A percentile compares a stretch with the other conserved stretches of the same genome.
Evolutionary conservation across 2,888 invertebrate species (phyloP).

Genomic region (Melanchra persicariae): DNA sequence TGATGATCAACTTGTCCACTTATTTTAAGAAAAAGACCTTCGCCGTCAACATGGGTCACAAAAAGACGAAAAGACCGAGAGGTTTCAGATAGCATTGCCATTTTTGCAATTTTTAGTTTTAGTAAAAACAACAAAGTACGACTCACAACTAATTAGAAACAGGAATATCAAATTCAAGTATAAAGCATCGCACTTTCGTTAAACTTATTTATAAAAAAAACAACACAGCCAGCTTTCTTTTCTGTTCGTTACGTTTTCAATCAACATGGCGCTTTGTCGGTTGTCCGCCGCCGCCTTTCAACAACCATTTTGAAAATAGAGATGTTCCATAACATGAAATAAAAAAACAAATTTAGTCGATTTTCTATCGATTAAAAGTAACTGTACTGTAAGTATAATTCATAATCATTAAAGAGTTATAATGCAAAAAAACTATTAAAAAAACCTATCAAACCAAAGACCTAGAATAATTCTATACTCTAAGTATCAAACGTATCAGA

Average conservation of each 20-base stretch:
- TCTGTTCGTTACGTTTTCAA: slow-evolving; percentile 87
- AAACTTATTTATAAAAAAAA: slow-evolving; percentile 73
- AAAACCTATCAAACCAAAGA: too few species aligned
- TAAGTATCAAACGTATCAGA: too few species aligned
- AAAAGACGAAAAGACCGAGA: slow-evolving; percentile 85
- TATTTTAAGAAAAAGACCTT: slow-evolving; percentile 93
- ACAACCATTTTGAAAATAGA: slow-evolving; percentile 58
- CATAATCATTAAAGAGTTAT: too few species aligned
- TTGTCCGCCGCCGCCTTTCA: slow-evolving; percentile 51
- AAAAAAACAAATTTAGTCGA: slow-evolving; percentile 27
- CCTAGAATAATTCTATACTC: too few species aligned
- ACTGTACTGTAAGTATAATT: too few species aligned
- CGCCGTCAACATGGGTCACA: slow-evolving; percentile 93
- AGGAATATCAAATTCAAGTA: slow-evolving; percentile 59
- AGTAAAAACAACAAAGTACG: slow-evolving; percentile 56
- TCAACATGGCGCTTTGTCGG: slow-evolving; percentile 80
- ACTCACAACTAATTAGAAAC: slow-evolving; percentile 75
- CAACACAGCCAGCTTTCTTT: slow-evolving; percentile 84
- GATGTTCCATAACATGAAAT: slow-evolving; percentile 10
- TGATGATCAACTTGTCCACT: slow-evolving; percentile 93
- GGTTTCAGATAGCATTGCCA: slow-evolving; percentile 82
- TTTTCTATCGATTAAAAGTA: too few species aligned
- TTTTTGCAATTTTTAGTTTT: slow-evolving; percentile 64
- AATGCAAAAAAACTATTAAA: too few species aligned
- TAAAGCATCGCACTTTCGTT: slow-evolving; percentile 73